These are phyloP conservation scores for Diploptera punctata DNA, from an alignment of 2,888 invertebrate genomes.

Conservation along the genomic window DNA sequence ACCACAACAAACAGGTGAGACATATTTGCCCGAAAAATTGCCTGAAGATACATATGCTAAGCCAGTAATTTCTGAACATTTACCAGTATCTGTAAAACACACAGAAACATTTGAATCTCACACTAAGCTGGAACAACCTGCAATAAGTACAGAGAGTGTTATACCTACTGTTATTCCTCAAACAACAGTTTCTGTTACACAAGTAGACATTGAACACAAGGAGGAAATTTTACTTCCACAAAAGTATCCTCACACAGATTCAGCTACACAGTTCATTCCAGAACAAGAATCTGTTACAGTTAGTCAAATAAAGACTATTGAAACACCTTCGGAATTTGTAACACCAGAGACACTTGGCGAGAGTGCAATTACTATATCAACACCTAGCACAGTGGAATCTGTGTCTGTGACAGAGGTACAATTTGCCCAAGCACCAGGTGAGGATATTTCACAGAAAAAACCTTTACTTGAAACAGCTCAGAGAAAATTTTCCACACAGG, in stretches of 20 bases:
- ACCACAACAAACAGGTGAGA: slow-evolving; percentile 40
- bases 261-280: slow-evolving; percentile 40
- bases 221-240: slow-evolving; percentile 35
- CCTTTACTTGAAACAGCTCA: slow-evolving; percentile 42
- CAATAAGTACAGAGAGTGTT: slow-evolving; percentile 32
- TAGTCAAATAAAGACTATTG: slow-evolving; percentile 41
- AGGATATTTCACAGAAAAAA: slow-evolving; percentile 39
- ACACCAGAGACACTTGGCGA: slow-evolving; percentile 36
- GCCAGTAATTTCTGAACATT: slow-evolving; percentile 42
- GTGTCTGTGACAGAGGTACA: slow-evolving; percentile 40
- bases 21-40: slow-evolving; percentile 35
- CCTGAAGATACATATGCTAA: slow-evolving; percentile 42
- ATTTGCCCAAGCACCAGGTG: slow-evolving; percentile 34
- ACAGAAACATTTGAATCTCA: slow-evolving; percentile 40
- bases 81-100: slow-evolving; percentile 37
- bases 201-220: slow-evolving; percentile 39
- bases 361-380: slow-evolving; percentile 31
- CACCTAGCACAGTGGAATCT: slow-evolving; percentile 36
- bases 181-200: slow-evolving; percentile 40
- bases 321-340: slow-evolving; percentile 39
- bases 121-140: slow-evolving; percentile 28
- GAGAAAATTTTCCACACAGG: slow-evolving; percentile 41
- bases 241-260: slow-evolving; percentile 47
- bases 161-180: slow-evolving; percentile 33
- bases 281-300: slow-evolving; percentile 43